A percentile compares a stretch with the other conserved stretches of the same genome.
Conservation (phyloP, 2,113 vertebrate genomes). For the Perca schrenkii region DNA sequence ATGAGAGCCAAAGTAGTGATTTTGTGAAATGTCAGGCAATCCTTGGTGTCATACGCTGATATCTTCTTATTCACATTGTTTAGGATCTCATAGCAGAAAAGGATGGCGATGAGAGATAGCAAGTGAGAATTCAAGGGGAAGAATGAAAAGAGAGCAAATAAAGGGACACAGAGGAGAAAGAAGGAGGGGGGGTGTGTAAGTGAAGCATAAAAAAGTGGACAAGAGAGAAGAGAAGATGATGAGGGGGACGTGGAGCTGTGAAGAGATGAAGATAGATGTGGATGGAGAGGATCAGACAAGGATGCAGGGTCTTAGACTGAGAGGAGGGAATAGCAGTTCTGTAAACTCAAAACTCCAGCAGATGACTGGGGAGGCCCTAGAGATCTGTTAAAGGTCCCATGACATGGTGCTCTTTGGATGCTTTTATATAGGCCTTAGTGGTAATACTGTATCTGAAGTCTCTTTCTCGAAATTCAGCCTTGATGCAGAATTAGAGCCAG, state of each 20-base stretch:
- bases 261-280: slow-evolving; percentile 53
- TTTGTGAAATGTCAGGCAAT: slow-evolving; percentile 43
- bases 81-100: slow-evolving; percentile 17
- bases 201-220: slow-evolving; percentile 55
- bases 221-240: slow-evolving; percentile 42
- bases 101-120: neutral
- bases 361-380: slow-evolving; percentile 57
- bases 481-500: too few relatives aligned
- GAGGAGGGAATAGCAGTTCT: slow-evolving; percentile 44
- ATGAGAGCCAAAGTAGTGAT: slow-evolving; percentile 24
- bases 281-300: slow-evolving; percentile 64
- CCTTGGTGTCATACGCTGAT: neutral
- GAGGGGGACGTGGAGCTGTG: slow-evolving; percentile 47
- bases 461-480: too few relatives aligned
- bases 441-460: too few relatives aligned
- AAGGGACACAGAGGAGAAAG: neutral
- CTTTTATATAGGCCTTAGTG: too few relatives aligned
- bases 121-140: slow-evolving; percentile 6
- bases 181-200: slow-evolving; percentile 7
- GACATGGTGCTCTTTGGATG: too few relatives aligned
- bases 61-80: slow-evolving; percentile 33
- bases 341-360: slow-evolving; percentile 53
- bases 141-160: slow-evolving; percentile 28
- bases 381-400: slow-evolving; percentile 38
- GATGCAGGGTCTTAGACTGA: slow-evolving; percentile 53